A percentile compares a stretch with the other conserved stretches of the same genome.
Evolutionary conservation across 2,113 vertebrate species (phyloP).

Genomic region (Toxotes chatareus): DNA sequence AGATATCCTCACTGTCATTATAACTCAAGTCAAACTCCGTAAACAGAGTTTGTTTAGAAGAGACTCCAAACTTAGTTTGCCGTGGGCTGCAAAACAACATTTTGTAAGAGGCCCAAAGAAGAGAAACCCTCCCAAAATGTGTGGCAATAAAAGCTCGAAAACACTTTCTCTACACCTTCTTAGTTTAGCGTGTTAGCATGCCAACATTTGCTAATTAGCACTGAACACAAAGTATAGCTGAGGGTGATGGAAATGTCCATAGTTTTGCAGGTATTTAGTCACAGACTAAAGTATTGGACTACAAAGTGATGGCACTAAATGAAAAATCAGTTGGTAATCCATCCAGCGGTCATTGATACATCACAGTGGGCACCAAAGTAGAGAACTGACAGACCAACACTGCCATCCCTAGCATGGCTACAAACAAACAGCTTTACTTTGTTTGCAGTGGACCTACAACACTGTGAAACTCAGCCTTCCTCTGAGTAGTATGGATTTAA

Average conservation of each 20-base stretch:
- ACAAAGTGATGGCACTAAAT: neutral
- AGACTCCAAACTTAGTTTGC: constrained; percentile 11
- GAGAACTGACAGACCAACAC: neutral
- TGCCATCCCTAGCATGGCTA: neutral
- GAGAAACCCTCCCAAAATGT: constrained; percentile 17
- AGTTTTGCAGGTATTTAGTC: neutral
- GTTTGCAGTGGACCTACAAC: neutral
- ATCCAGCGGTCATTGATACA: neutral
- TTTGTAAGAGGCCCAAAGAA: constrained; percentile 15
- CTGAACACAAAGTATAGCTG: no score
- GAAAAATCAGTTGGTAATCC: neutral
- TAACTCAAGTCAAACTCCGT: constrained; percentile 15
- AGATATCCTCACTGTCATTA: constrained; percentile 24
- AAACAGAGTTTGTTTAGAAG: constrained; percentile 17
- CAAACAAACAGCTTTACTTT: constrained; percentile 4
- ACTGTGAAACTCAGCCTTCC: neutral
- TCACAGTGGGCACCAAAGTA: neutral
- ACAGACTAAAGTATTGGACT: neutral
- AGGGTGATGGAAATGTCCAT: neutral
- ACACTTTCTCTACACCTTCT: constrained; percentile 1
- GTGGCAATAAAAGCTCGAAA: constrained; percentile 31
- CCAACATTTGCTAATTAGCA: no score
- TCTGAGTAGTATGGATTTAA: neutral
- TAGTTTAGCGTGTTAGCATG: neutral
- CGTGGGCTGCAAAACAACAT: neutral